Evolutionary conservation across 2,797 vertebrate species (phyloP).

Genomic region (Lemur catta): DNA sequence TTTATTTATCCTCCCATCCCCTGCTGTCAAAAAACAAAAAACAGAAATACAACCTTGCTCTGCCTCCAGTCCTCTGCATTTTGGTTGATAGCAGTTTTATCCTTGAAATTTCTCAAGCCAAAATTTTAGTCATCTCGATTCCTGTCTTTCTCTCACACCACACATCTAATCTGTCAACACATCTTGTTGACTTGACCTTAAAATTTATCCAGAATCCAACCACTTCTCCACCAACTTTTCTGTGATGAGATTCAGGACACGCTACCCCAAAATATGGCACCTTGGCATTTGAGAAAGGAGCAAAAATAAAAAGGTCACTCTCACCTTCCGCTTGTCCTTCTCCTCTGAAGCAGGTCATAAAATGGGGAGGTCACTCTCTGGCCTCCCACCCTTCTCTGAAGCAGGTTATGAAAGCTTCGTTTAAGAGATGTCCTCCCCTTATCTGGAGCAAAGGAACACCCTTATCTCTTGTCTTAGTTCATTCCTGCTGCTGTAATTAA

Average conservation of each 20-base stretch:
- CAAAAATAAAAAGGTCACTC: not conserved
- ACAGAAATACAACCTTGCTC: not conserved
- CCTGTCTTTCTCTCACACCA: not conserved
- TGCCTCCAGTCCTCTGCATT: not conserved
- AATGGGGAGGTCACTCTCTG: too few species aligned
- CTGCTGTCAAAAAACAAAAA: not conserved
- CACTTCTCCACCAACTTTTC: not conserved
- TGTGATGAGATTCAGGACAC: not conserved
- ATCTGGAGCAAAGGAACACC: not conserved
- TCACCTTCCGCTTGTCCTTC: not conserved
- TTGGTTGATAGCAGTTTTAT: not conserved
- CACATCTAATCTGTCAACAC: not conserved
- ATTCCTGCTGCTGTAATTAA: not conserved
- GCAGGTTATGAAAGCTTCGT: not conserved
- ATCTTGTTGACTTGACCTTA: not conserved
- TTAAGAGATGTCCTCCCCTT: not conserved
- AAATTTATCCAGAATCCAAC: constrained; percentile 5
- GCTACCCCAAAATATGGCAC: not conserved
- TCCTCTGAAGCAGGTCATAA: not conserved
- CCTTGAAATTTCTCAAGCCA: not conserved
- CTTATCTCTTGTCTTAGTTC: not conserved
- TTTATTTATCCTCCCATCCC: not conserved
- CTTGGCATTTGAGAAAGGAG: not conserved
- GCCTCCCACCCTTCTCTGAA: not conserved
- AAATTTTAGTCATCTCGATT: not conserved